Evolutionary conservation across 2,888 invertebrate genomes (phyloP).

Genomic region (Dryobota labecula): DNA sequence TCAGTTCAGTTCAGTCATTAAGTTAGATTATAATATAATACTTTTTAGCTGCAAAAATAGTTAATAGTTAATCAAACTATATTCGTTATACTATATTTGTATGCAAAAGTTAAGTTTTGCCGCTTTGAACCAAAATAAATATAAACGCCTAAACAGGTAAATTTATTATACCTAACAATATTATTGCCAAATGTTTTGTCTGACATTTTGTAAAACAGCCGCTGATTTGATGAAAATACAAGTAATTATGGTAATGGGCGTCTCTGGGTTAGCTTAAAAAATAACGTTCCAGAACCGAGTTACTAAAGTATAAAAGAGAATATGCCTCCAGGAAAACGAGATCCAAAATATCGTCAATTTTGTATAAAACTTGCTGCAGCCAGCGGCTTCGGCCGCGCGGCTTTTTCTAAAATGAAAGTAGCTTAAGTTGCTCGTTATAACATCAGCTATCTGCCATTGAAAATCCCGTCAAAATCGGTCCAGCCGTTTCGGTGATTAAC

Average conservation of each 20-base stretch:
- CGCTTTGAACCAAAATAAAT: neutral
- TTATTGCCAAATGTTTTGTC: conserved; percentile 22
- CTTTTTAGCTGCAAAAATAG: neutral
- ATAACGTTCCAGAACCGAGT: conserved; percentile 20
- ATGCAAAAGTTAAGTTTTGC: neutral
- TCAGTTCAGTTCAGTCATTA: neutral
- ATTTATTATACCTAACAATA: no score
- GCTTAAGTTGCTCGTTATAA: no score
- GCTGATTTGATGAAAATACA: conserved; percentile 24
- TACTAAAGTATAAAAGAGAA: neutral
- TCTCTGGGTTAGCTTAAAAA: conserved; percentile 39
- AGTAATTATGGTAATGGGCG: conserved; percentile 46
- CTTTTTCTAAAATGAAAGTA: no score
- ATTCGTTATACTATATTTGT: neutral
- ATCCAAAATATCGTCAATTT: neutral
- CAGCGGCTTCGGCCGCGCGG: no score
- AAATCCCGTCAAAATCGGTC: no score
- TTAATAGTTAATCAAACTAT: neutral
- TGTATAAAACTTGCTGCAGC: no score
- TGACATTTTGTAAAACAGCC: conserved; percentile 31
- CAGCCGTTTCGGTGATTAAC: no score
- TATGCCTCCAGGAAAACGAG: neutral
- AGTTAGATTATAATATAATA: neutral
- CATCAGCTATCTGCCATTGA: no score
- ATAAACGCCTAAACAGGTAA: neutral